phyloP scores from a whole-genome alignment of 2,113 vertebrate genomes.

The Brachionichthys hirsutus region DNA sequence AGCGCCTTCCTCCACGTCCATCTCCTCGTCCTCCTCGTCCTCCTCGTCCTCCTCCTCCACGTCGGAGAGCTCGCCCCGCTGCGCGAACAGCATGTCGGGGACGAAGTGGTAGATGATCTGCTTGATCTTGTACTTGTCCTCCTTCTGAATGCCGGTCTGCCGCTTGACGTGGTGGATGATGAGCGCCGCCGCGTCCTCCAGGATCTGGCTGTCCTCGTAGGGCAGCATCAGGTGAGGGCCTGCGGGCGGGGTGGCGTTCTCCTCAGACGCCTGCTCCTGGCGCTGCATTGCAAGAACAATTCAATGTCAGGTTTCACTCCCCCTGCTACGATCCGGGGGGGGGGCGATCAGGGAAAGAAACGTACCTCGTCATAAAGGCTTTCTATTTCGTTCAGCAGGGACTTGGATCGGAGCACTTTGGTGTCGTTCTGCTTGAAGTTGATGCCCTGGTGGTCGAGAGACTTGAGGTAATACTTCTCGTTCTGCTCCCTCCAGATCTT shows the following conservation, averaged over 20 bases:
- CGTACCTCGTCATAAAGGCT: slow-evolving; percentile 96
- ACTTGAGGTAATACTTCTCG: slow-evolving; percentile 99
- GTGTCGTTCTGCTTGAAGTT: slow-evolving; percentile 99
- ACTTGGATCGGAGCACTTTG: slow-evolving; percentile 97
- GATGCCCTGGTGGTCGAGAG: slow-evolving; percentile 97
- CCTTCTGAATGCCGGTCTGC: slow-evolving; percentile 95
- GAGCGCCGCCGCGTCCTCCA: slow-evolving; percentile 94
- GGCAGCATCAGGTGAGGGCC: slow-evolving; percentile 89
- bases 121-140: slow-evolving; percentile 99
- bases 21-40: slow-evolving; percentile 84
- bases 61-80: slow-evolving; percentile 92
- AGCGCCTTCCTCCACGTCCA: slow-evolving; percentile 80
- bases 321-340: no score
- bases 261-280: slow-evolving; percentile 94
- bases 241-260: slow-evolving; percentile 76
- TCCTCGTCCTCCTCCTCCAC: slow-evolving; percentile 95
- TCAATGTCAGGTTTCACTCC: not conserved
- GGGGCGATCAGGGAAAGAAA: not conserved
- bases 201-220: slow-evolving; percentile 95
- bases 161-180: slow-evolving; percentile 98
- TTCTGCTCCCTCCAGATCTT: slow-evolving; percentile 99
- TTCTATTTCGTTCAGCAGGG: slow-evolving; percentile 96
- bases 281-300: slow-evolving; percentile 73
- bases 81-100: slow-evolving; percentile 95
- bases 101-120: slow-evolving; percentile 98